These are phyloP conservation scores for Prunella himalayana DNA, from an alignment of 2,113 vertebrate genomes.

Conservation along the genomic window DNA sequence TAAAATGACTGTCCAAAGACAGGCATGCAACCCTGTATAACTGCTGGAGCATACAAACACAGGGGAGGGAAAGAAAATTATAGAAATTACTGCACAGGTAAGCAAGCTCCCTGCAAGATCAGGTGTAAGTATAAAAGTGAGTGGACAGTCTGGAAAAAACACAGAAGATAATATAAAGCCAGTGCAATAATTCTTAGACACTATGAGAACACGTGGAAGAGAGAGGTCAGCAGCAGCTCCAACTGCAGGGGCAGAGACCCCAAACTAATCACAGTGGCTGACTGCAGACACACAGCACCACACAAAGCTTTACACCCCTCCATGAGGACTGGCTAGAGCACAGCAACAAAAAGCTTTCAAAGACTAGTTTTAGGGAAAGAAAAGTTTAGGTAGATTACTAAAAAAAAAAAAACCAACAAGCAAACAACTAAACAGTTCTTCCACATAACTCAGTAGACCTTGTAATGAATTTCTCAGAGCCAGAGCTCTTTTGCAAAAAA, in stretches of 20 bases:
- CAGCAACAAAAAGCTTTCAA: background rate
- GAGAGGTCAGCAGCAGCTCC: background rate
- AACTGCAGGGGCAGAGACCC: background rate
- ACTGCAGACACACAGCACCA: background rate
- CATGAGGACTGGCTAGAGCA: background rate
- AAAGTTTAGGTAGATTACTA: background rate
- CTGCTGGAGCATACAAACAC: background rate
- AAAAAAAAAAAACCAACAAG: no score
- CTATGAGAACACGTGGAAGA: background rate
- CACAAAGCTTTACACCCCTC: background rate
- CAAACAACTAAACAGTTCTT: background rate
- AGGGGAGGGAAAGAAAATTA: rapidly evolving
- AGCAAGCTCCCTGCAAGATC: background rate
- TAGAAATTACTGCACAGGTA: background rate
- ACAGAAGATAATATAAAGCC: background rate
- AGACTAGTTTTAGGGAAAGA: background rate
- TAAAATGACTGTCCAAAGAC: background rate
- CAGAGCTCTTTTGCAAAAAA: background rate
- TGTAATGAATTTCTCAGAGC: background rate
- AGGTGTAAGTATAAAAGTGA: background rate
- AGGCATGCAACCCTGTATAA: background rate
- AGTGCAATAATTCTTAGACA: background rate
- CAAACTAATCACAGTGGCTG: background rate
- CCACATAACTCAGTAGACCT: background rate
- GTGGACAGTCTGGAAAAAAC: background rate